phyloP scores from a whole-genome alignment of 1,140 invertebrate species.

The Antheraea mylitta region DNA sequence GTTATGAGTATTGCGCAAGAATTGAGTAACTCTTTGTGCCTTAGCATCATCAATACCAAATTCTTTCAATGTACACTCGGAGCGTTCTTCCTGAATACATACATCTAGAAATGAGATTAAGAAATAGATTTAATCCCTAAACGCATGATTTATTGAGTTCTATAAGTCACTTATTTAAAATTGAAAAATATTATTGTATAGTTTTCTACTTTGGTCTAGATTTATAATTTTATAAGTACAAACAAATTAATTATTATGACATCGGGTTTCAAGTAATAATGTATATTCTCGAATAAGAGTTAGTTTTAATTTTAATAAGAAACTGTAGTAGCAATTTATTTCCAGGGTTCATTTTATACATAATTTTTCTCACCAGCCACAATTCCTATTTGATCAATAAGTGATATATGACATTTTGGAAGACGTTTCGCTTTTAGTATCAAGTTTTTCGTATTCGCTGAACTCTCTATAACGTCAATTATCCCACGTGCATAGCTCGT shows the following conservation, averaged over 20 bases:
- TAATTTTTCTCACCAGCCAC: slow-evolving; percentile 1
- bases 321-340: no score
- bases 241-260: no score
- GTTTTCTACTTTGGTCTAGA: no score
- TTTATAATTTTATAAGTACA: no score
- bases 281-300: no score
- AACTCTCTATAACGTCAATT: neutral
- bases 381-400: neutral
- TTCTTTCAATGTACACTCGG: neutral
- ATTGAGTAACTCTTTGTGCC: neutral
- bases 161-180: no score
- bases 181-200: no score
- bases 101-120: neutral
- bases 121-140: neutral
- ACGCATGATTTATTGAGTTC: neutral
- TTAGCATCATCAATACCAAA: neutral
- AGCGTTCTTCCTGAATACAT: neutral
- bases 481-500: neutral
- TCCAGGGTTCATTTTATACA: neutral
- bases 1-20: neutral
- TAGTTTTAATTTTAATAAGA: no score
- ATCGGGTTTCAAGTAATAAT: no score
- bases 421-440: neutral
- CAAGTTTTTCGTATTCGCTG: neutral
- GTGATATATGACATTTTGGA: neutral